phyloP scores from a whole-genome alignment of 2,113 vertebrate species.

The Cavia porcellus region DNA sequence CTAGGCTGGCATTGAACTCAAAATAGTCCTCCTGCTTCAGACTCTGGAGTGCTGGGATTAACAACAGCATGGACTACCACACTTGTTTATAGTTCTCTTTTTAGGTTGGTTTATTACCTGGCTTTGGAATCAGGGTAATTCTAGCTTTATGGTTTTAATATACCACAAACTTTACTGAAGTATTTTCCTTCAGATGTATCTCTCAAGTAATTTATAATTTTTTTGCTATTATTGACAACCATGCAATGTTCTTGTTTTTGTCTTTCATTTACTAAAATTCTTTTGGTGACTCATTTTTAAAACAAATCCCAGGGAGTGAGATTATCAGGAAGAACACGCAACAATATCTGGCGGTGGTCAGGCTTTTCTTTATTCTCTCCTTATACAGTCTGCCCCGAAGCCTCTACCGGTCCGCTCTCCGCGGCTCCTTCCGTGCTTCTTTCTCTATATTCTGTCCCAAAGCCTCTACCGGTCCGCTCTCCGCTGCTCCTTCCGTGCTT shows the following conservation, averaged over 20 bases:
- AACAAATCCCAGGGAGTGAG: conserved; percentile 7
- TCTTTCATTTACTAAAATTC: conserved; percentile 8
- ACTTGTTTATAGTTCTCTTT: neutral
- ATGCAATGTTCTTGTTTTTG: conserved; percentile 22
- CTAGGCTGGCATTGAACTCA: too few species aligned
- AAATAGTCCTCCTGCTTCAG: too few species aligned
- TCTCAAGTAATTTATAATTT: conserved; percentile 32
- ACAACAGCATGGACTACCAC: too few species aligned
- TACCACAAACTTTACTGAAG: conserved; percentile 21
- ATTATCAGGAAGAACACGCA: conserved; percentile 27
- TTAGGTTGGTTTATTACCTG: neutral
- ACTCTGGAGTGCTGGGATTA: too few species aligned
- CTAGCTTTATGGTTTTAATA: neutral
- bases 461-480: too few species aligned
- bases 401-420: too few species aligned
- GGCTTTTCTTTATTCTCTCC: too few species aligned
- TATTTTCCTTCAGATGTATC: conserved; percentile 12
- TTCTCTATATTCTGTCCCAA: too few species aligned
- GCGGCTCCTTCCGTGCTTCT: too few species aligned
- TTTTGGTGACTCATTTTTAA: conserved; percentile 56
- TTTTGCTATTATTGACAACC: conserved; percentile 24
- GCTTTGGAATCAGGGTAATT: neutral
- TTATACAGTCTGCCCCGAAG: too few species aligned
- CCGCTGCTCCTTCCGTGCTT: too few species aligned
- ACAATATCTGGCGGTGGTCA: too few species aligned